Evolutionary conservation across 1,140 invertebrate genomes (phyloP), one percentile per base, ranked within the genome.

Genomic region (Brachionus koreanus): DNA sequence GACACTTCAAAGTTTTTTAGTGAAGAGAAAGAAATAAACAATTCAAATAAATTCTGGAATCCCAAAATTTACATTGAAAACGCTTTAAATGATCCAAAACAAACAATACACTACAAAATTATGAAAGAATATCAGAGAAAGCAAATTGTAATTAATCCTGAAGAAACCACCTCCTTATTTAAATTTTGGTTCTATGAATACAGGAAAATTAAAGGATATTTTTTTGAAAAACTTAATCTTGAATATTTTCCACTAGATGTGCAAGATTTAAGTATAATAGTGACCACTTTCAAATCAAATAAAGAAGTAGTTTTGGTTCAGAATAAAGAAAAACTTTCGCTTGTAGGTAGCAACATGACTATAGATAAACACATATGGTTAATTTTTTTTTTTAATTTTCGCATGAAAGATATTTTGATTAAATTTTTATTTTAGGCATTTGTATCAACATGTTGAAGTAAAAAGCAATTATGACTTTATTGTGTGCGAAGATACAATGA

Each of bases 381-480:
- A n/a, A n/a, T 33, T 10, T 19, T 75, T 23, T 61, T 61, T 39
- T 61, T 57, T 49, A 33, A 57, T 29, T 79, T 79, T 52, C 9
- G 19, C 49, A 57, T 57, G 1, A 57, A 7, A 46, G 3, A 25
- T 57, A 23, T 9, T 19, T 57, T 57, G 19, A 57, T 57, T 19
- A 19, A 19, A 7, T 57, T 9, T 57, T 23, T 23, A 25, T 74
- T 74, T 43, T 7, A 84, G 84, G 84, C 76, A 79, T 49, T 49
- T 85, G n/a, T 84, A 84, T 69, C 77, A 85, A 82, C 84, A 85
- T 67, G 83, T 85, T 23, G 84, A 85, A 77, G 82, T 84, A 13
- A 82, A 83, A 82, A 79, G 72, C 77, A 74, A 75, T 84, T 35
- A 84, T 85, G 83, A 84, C 75, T 57, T 57, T 57, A 16, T 57